Evolutionary conservation across 2,113 vertebrate species (phyloP).

Genomic region (Spea multiplicata): DNA sequence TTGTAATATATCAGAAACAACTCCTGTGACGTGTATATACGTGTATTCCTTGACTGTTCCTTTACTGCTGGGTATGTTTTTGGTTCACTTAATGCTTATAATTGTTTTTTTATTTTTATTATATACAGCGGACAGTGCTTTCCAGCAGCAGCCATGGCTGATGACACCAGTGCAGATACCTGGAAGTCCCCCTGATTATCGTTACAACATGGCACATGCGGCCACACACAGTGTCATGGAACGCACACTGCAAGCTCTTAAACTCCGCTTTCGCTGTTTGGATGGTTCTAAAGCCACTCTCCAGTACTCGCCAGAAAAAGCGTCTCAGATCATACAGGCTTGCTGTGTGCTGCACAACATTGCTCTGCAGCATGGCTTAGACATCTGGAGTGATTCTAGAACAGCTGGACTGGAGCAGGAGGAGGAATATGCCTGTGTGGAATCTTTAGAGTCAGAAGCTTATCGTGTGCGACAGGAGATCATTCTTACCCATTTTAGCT

Average conservation of each 20-base stretch:
- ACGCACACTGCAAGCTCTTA: slow-evolving; percentile 81
- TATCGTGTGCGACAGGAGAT: slow-evolving; percentile 78
- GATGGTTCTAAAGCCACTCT: slow-evolving; percentile 88
- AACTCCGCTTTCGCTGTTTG: slow-evolving; percentile 87
- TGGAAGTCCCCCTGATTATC: slow-evolving; percentile 78
- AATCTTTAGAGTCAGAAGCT: slow-evolving; percentile 79
- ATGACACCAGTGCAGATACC: slow-evolving; percentile 86
- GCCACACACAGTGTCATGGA: slow-evolving; percentile 86
- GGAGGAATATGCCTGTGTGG: slow-evolving; percentile 72
- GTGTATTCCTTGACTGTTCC: too few relatives aligned
- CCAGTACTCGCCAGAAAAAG: slow-evolving; percentile 92
- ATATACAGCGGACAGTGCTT: slow-evolving; percentile 78
- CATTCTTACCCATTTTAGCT: slow-evolving; percentile 84
- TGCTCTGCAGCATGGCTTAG: slow-evolving; percentile 84
- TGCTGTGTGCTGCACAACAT: slow-evolving; percentile 95
- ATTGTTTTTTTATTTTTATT: background rate
- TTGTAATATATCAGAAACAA: too few relatives aligned
- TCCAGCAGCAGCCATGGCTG: slow-evolving; percentile 82
- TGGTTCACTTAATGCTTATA: too few relatives aligned
- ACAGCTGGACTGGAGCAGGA: slow-evolving; percentile 75
- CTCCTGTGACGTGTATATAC: too few relatives aligned
- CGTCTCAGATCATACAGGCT: slow-evolving; percentile 87
- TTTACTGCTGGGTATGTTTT: too few relatives aligned
- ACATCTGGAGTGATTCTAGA: slow-evolving; percentile 83
- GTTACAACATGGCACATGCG: slow-evolving; percentile 85